Conservation (phyloP, 2,113 vertebrate genomes). For the Kryptolebias marmoratus region DNA sequence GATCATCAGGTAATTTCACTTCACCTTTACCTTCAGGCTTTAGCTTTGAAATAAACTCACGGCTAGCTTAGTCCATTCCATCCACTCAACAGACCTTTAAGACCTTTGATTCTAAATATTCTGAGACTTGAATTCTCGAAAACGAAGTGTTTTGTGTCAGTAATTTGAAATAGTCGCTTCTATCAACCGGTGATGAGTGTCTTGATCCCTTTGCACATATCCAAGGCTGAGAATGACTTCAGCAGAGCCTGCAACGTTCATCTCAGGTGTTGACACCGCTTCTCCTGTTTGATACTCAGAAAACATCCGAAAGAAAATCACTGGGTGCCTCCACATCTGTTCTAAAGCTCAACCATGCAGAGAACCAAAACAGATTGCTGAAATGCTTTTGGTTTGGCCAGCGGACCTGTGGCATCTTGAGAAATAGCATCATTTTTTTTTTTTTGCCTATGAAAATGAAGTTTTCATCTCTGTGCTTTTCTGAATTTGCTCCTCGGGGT, state of each 20-base stretch:
- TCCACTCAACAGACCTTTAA: not conserved
- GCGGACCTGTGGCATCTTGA: conserved; percentile 1
- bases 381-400: conserved; percentile 10
- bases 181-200: not conserved
- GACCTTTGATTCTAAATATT: not conserved
- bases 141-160: too few relatives aligned
- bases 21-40: not conserved
- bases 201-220: not conserved
- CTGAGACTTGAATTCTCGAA: too few relatives aligned
- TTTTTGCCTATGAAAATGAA: not conserved
- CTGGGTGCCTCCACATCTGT: conserved; percentile 52
- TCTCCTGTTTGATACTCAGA: conserved; percentile 10
- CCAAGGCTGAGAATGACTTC: not conserved
- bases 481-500: not conserved
- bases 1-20: not conserved
- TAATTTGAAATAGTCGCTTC: too few relatives aligned
- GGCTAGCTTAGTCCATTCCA: not conserved
- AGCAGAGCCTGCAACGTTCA: conserved; percentile 16
- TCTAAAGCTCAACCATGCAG: conserved; percentile 7
- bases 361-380: conserved; percentile 7
- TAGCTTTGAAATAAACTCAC: not conserved
- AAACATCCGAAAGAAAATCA: conserved; percentile 37
- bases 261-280: conserved; percentile 54
- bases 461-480: not conserved
- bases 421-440: not conserved